Evolutionary conservation across 2,113 vertebrate genomes (phyloP), one percentile per base, ranked within the genome.

Genomic region (Gorsachius goisagi): DNA sequence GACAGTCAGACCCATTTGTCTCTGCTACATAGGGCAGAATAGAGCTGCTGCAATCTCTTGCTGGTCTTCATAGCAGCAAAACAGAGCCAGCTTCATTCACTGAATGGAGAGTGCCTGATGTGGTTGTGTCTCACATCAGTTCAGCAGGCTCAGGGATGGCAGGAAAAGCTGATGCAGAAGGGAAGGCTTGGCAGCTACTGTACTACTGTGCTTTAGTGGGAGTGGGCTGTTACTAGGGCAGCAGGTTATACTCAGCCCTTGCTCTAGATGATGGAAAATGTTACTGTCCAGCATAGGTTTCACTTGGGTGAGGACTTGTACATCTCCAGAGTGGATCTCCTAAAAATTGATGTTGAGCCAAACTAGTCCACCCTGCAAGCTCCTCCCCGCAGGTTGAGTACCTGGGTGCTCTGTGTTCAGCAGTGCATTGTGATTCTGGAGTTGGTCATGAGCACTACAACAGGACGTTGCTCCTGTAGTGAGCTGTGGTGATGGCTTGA

Each of bases 401-500:
- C 28, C 35, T 4, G 41, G 30, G 28, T 5, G 13, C 20, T 2
- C 9, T 21, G 32, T 32, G 76, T 49, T 76, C 50, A 55, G 75
- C 58, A n/a, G 3, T 1, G 18, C 2, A 1, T 5, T 3, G 37
- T 15, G 53, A 13, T 44, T 37, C 12, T 6, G 79, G 39, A 20
- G 71, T 9, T 20, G 3, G 1, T 11, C 83, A n/a, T 3, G 2
- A 32, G 74, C 75, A 9, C 30, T 35, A 4, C 32, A 9, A 2
- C 18, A 30, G 47, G 6, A 5, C 3, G 1, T 20, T 23, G 80
- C 59, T 83, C 72, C 64, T 12, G 17, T 0, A 3, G 49, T 5
- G 59, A 49, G 49, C 2, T 9, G 30, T 23, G 50, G 2, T 6
- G 44, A 3, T 27, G 75, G 33, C 66, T 50, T 4, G 37, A 2